Base-by-base conservation (phyloP, 2,113 vertebrate genomes). In the Chaenocephalus aceratus region DNA sequence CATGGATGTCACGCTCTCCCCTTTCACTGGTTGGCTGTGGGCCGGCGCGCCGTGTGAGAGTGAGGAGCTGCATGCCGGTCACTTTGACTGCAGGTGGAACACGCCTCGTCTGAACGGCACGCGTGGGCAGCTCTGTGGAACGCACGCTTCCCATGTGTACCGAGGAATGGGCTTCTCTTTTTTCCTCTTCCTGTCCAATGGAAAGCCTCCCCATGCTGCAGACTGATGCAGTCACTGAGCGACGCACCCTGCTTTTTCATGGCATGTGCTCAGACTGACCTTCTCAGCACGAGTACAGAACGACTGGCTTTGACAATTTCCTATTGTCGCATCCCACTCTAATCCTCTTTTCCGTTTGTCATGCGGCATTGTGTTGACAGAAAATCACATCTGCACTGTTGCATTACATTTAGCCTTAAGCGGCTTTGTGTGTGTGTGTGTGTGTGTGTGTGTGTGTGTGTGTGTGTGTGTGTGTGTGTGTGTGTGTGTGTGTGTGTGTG, bases 141-240 rank as follows among this genome's bases (percentile, higher is more conserved):
- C 56, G 52, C 82, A n/a, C 61, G 65, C 77, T 77, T 88, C 76
- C 76, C 72, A 82, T 83, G 79, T 91, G 88, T 76, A 83, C 60
- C 9, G 56, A 76, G 67, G 82, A 85, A 82, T 86, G 84, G 80
- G 64, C 67, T 77, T 46, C 68, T 30, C 46, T 21, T 63, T 74
- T 66, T 58, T 67, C 23, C 56, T 60, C 72, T 72, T 78, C 67
- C 72, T 84, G 52, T 77, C 57, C 58, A 82, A 36, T 73, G 73
- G 44, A 77, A 89, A 82, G 53, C 53, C 62, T 63, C 78, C 73
- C 74, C 54, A 26, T 74, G 66, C 49, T 69, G 41, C 80, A 73
- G 51, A 49, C n/a, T 30, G 18, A 68, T 90, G 62, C 68, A 67
- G 80, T 79, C 41, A 62, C 74, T 62, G 61, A 44, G 65, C 61